phyloP scores from a whole-genome alignment of 2,797 vertebrate genomes.

The Galaxias olidus region DNA sequence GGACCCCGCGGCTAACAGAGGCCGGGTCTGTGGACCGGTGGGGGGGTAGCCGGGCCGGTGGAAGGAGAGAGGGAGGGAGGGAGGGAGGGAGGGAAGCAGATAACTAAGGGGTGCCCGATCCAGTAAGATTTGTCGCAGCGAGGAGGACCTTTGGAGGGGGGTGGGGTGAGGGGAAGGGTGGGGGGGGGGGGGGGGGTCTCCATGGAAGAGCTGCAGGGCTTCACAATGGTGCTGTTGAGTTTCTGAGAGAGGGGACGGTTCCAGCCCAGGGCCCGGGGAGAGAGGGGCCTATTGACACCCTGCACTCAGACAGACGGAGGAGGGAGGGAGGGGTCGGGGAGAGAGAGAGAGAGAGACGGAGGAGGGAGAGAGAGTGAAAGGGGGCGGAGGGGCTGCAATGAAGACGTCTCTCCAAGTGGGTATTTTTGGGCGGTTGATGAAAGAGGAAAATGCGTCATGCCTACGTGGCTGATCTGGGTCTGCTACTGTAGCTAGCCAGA shows the following conservation, averaged over 20 bases:
- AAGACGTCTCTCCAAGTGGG: background rate
- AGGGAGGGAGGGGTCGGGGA: background rate
- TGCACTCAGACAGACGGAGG: background rate
- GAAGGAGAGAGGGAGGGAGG: background rate
- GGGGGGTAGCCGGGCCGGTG: background rate
- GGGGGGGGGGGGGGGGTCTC: background rate
- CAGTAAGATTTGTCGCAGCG: no score
- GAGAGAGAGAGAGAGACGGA: background rate
- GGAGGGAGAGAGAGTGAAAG: background rate
- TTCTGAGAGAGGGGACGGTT: slow-evolving; percentile 6
- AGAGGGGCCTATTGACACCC: slow-evolving; percentile 28
- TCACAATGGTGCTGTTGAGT: slow-evolving; percentile 27
- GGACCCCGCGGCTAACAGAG: background rate
- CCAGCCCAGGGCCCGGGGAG: slow-evolving; percentile 30
- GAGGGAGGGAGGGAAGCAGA: background rate
- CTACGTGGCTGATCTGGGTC: no score
- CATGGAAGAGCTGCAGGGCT: no score
- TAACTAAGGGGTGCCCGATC: no score
- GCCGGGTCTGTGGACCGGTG: no score
- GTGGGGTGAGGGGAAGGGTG: background rate
- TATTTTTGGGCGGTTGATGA: no score
- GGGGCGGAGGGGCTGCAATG: background rate
- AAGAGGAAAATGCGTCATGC: no score
- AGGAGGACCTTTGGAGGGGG: background rate
- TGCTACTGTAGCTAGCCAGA: no score